Conservation (phyloP, 37 sponge, comb jelly and placozoan genomes). For the Diacarnus erythraeanus region DNA sequence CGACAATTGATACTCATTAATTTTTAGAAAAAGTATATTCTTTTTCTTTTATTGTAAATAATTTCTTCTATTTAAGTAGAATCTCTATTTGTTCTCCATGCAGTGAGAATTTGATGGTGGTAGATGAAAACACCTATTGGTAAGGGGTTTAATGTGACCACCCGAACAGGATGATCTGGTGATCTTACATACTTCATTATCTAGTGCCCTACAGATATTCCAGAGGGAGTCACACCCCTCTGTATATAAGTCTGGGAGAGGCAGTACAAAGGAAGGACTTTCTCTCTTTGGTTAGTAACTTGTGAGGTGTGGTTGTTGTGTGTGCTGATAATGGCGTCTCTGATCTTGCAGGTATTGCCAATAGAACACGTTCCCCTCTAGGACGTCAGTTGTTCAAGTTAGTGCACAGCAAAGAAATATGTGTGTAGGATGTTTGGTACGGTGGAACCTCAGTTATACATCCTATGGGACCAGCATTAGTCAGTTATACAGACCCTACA, state of each 20-base stretch:
- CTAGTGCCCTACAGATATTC: constrained; percentile 92
- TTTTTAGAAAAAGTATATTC: too few species aligned
- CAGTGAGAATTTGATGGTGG: constrained; percentile 69
- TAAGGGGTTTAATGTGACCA: not conserved
- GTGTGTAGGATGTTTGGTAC: too few species aligned
- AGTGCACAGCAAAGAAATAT: not conserved
- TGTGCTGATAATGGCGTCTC: not conserved
- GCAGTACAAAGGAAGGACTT: constrained; percentile 89
- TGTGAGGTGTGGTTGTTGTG: not conserved
- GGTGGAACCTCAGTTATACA: too few species aligned
- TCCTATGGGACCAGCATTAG: too few species aligned
- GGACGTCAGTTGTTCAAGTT: constrained; percentile 76
- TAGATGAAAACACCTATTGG: constrained; percentile 74
- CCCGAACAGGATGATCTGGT: not conserved
- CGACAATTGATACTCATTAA: too few species aligned
- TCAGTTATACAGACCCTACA: too few species aligned
- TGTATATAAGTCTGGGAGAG: constrained; percentile 71
- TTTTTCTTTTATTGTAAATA: too few species aligned
- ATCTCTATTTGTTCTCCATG: not conserved
- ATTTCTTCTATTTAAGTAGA: not conserved
- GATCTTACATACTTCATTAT: not conserved
- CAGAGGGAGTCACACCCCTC: constrained; percentile 93
- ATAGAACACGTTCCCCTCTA: constrained; percentile 85
- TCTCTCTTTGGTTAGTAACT: constrained; percentile 82
- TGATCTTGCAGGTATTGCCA: constrained; percentile 69